Percentiles rank a stretch among this genome's conserved stretches.
phyloP scores from a whole-genome alignment of 53 echinoderm and acorn worm species.

The Paracentrotus lividus region DNA sequence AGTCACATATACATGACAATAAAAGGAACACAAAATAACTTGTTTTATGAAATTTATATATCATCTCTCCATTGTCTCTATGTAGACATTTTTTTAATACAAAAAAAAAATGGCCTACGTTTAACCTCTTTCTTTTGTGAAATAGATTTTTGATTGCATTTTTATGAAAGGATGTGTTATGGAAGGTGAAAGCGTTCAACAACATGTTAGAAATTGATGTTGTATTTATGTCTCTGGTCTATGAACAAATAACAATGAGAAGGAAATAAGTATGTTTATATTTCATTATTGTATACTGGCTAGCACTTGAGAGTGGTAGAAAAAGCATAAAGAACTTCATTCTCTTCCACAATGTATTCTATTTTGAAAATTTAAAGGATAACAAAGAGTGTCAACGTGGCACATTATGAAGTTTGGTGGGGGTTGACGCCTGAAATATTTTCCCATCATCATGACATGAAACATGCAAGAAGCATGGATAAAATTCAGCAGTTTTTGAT shows the following conservation, averaged over 20 bases:
- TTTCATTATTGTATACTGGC: background rate
- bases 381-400: background rate
- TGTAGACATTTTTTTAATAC: conserved; percentile 13
- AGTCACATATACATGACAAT: background rate
- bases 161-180: background rate
- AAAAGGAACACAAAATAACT: background rate
- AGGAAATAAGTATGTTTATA: background rate
- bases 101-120: background rate
- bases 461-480: background rate
- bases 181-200: background rate
- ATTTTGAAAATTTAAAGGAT: background rate
- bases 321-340: background rate
- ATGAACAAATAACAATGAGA: background rate
- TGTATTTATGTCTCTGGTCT: background rate
- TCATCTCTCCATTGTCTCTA: background rate
- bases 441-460: background rate
- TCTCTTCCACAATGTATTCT: background rate
- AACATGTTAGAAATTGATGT: background rate
- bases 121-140: background rate
- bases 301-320: background rate
- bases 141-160: background rate
- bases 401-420: background rate
- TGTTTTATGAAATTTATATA: background rate
- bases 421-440: background rate
- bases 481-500: background rate